Evolutionary conservation across 2,113 vertebrate species (phyloP).

Genomic region (Elachura formosa): DNA sequence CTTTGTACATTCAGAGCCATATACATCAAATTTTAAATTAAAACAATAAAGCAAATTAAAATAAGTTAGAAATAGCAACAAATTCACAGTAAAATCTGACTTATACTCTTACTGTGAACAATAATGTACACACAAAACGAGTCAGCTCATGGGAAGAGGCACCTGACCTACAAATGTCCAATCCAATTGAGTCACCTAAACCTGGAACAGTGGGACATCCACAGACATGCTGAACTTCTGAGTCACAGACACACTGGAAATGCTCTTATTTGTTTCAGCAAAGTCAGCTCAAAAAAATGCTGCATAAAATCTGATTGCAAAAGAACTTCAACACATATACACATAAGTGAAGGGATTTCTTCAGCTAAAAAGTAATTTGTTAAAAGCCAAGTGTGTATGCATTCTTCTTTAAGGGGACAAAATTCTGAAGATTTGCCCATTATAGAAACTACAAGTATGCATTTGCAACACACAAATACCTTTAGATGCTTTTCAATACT

Average conservation of each 20-base stretch:
- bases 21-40: background rate
- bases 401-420: background rate
- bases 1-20: background rate
- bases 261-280: background rate
- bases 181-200: background rate
- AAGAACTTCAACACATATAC: background rate
- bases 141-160: background rate
- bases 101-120: background rate
- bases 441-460: background rate
- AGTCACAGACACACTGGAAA: background rate
- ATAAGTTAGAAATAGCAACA: background rate
- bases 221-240: background rate
- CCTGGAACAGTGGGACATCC: background rate
- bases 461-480: background rate
- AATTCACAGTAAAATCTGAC: background rate
- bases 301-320: background rate
- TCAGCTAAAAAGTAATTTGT: background rate
- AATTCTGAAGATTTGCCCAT: background rate
- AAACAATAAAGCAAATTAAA: background rate
- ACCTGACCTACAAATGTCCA: constrained; percentile 9
- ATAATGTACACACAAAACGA: background rate
- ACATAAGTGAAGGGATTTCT: background rate
- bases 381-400: background rate
- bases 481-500: constrained; percentile 59
- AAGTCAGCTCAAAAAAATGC: background rate